Base-by-base conservation (phyloP, 2,888 invertebrate species). In the Nephrotoma guestfalica region DNA sequence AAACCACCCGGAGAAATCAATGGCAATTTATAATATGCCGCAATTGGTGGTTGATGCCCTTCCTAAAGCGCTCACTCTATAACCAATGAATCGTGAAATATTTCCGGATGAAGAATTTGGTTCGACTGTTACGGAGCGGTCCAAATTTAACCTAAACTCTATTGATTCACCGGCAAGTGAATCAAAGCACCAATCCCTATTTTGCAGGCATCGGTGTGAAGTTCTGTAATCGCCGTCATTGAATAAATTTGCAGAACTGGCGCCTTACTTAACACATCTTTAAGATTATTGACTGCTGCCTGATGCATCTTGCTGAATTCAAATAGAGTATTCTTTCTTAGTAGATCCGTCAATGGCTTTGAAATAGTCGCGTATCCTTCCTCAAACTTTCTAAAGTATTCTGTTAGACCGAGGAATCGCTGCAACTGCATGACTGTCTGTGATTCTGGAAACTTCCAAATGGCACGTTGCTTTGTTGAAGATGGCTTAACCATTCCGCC, bases 321-420 rank as follows among this genome's bases (percentile, higher is more conserved):
- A 88, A 89, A 89, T 42, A 85, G 41, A n/a, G 11, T 41, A 43
- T 88, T 87, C 43, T 88, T 88, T 87, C 88, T 88, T 15, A 87
- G 51, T 7, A 89, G 83, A 6, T 88, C 87, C 11, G 88, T 88
- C 42, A 89, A 86, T 4, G 88, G 89, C 41, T 87, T 88, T 2
- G 88, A 88, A 83, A 89, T 87, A 4, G 87, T 15, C 0, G 88
- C 88, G 87, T 88, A 89, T 85, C 88, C 86, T 18, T 87, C 86
- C 2, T 89, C 88, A 87, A 89, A 89, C 45, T 88, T 88, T 18
- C 89, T 83, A 84, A 89, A 90, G 83, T 88, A 89, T 6, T 88
- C 88, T 5, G 89, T 88, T 84, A 90, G 86, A 0, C 90, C 90
- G 6, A 90, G 83, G 86, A 90, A 90, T 86, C 89, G 89, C 41